Evolutionary conservation across 2,797 vertebrate genomes (phyloP), one percentile per base, ranked within the genome.

Genomic region (Sebastes oblongus): DNA sequence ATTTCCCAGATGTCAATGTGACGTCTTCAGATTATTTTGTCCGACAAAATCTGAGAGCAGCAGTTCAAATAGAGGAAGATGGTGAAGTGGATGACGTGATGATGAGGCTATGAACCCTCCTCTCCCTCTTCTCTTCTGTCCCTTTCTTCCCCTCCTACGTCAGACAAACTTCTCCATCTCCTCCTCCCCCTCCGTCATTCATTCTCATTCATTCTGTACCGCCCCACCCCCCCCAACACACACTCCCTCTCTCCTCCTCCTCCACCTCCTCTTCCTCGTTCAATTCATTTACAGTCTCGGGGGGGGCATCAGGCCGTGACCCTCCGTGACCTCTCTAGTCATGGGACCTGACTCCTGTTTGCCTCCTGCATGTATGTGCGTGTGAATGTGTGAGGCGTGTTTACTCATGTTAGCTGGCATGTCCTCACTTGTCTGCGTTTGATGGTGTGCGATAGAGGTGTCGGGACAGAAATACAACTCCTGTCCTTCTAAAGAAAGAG

Each of bases 241-340:
- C 30, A 61, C 56, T 46, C 66, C 50, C 50, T 30, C 55, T 70
- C 42, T 54, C 50, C 34, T 46, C 66, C 25, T 54, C 62, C 29
- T 34, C 36, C 12, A 1, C 36, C 36, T 39, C 16, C 30, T 62
- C 30, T 32, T 50, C 13, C 71, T 83, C 83, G 20, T 83, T 90
- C 83, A 85, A 66, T 88, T 85, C 4, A 81, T 90, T 87, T 84
- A 83, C 73, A 66, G 72, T 90, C 87, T 88, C 72, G 18, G 22
- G 60, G 65, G 88, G 67, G 71, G 20, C 66, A 77, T 89, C 69
- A 67, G 73, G 11, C 78, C 10, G 22, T 59, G 81, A 82, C 81
- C 87, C 78, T 68, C 22, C 20, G 5, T 73, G 85, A 92, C 90
- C 81, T 74, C 60, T 67, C 64, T 66, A 83, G 58, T 79, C 75